Evolutionary conservation across 2,888 invertebrate species (phyloP), one percentile per base, ranked within the genome.

Genomic region (Byasa hedistus): DNA sequence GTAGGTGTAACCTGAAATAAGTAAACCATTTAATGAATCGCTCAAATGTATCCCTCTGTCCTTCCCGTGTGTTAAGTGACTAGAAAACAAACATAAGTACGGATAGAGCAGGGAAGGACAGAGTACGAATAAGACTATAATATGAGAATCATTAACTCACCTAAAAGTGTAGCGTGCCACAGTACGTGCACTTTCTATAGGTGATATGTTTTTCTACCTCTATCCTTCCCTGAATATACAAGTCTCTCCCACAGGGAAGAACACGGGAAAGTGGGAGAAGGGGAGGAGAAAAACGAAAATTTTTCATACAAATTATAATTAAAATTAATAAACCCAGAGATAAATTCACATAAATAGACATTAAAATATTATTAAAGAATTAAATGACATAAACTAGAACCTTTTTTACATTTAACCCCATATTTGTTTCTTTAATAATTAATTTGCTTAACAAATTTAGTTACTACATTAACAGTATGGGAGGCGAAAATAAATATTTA

Each of bases 31-130:
- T 66, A 69, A 65, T 39, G 74, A 54, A 65, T 73, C 48, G 57
- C 60, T 64, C 61, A 61, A 69, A 68, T 70, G 48, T 57, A 66
- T 65, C 70, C 68, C 84, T 87, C 91, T 91, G 91, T 89, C 91
- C 91, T 91, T 79, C 93, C 92, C 85, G 89, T 87, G 74, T 83
- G 78, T 76, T 72, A 64, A 59, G 51, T 63, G 27, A 65, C 61
- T 64, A 62, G 48, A 57, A 48, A n/a, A 32, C n/a, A 10, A 76
- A 74, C 63, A 71, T 64, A 67, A 70, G 64, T 55, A 65, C 44
- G 51, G 61, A 48, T 77, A 83, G 72, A 85, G 85, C 92, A 92
- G 93, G 93, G 93, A 93, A 93, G 94, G 93, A 93, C 93, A 93
- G 94, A 93, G 93, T 81, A 80, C 76, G 78, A 76, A 81, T 69